Conservation (phyloP, 2,113 vertebrate genomes). For the Stigmatopora nigra region DNA sequence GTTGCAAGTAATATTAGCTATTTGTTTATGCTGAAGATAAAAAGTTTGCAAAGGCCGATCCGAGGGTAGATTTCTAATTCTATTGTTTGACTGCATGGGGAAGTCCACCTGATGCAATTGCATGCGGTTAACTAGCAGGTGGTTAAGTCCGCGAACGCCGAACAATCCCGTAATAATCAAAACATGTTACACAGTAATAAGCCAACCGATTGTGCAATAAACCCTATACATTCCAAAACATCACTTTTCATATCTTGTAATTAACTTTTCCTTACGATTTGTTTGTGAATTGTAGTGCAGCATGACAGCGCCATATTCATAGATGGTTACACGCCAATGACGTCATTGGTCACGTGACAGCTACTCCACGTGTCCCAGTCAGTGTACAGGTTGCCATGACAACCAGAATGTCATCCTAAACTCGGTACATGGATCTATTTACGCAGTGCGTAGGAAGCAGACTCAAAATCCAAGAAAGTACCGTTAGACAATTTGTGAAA, state of each 20-base stretch:
- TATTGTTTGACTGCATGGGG: background rate
- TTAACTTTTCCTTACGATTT: background rate
- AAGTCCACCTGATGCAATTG: background rate
- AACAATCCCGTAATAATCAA: too few relatives aligned
- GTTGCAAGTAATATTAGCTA: background rate
- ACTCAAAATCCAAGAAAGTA: background rate
- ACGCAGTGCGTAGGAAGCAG: background rate
- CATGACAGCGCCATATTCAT: background rate
- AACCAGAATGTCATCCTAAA: constrained; percentile 3
- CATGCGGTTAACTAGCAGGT: too few relatives aligned
- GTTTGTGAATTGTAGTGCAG: background rate
- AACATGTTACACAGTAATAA: background rate
- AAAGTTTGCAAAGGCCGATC: too few relatives aligned
- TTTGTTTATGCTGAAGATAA: background rate
- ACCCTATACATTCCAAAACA: background rate
- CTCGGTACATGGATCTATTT: too few relatives aligned
- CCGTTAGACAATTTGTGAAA: background rate
- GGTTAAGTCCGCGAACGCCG: too few relatives aligned
- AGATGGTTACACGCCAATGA: background rate
- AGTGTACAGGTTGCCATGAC: constrained; percentile 26
- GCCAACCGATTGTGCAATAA: background rate
- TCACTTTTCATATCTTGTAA: background rate
- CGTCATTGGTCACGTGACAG: constrained; percentile 1
- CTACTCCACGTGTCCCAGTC: background rate
- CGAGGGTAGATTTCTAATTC: background rate